Percentiles rank a stretch among this genome's conserved stretches.
Conservation (phyloP, 2,113 vertebrate species). For the Ahaetulla prasina region DNA sequence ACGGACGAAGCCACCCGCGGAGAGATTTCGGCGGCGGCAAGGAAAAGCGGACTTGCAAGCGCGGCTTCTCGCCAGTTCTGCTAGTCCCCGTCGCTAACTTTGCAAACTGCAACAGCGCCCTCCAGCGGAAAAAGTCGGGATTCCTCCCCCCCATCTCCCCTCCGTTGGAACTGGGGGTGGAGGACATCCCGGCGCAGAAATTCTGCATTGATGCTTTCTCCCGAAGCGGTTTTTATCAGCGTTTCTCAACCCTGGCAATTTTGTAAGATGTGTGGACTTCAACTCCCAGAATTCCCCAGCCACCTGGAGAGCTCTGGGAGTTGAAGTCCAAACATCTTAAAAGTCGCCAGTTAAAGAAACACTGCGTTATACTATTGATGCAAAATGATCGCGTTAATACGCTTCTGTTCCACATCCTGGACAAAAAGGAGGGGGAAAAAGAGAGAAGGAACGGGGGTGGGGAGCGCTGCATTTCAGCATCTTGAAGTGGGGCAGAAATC, state of each 20-base stretch:
- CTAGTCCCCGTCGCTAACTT: neutral
- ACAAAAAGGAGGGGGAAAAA: neutral
- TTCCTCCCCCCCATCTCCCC: neutral
- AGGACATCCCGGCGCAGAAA: neutral
- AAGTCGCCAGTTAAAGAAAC: neutral
- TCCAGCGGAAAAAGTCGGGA: neutral
- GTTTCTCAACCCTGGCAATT: neutral
- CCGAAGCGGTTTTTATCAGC: neutral
- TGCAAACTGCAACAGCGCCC: slow-evolving; percentile 17
- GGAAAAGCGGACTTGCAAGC: neutral
- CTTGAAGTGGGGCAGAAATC: neutral
- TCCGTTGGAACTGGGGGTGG: neutral
- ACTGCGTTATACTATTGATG: neutral
- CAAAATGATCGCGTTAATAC: neutral
- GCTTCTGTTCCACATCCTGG: neutral
- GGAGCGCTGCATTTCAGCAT: neutral
- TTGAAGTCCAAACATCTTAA: neutral
- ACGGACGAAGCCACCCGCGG: neutral
- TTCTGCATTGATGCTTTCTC: neutral
- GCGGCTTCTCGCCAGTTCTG: neutral
- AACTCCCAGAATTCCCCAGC: neutral
- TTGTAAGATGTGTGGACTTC: neutral
- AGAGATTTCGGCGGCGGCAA: no score
- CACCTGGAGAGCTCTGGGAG: neutral
- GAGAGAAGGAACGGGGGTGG: neutral